A percentile compares a stretch with the other conserved stretches of the same genome.
Conservation (phyloP, 1,140 invertebrate species). For the Drosophila bocqueti region DNA sequence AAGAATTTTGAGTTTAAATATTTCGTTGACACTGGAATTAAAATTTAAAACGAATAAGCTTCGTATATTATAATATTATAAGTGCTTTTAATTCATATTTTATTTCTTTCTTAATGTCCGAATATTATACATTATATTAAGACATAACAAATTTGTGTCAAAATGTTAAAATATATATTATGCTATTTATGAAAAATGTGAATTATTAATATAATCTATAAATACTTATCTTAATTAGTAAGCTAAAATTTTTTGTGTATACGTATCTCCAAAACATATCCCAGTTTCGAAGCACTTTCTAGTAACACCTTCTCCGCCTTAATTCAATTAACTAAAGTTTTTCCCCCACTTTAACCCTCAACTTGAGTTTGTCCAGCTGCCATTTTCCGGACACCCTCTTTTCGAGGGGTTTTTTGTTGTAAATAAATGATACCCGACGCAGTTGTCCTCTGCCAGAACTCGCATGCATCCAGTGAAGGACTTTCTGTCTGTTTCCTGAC, state of each 20-base stretch:
- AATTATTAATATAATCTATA: no score
- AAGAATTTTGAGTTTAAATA: slow-evolving; percentile 31
- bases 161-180: no score
- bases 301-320: not conserved
- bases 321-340: slow-evolving; percentile 42
- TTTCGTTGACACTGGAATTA: not conserved
- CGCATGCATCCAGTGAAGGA: slow-evolving; percentile 50
- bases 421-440: slow-evolving; percentile 71
- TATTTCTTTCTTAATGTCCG: not conserved
- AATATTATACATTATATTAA: not conserved
- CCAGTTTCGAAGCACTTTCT: slow-evolving; percentile 1
- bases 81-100: not conserved
- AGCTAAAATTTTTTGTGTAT: not conserved
- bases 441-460: slow-evolving; percentile 47
- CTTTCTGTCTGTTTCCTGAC: slow-evolving; percentile 42
- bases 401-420: slow-evolving; percentile 41
- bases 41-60: not conserved
- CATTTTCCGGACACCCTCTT: slow-evolving; percentile 9
- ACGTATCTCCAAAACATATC: not conserved
- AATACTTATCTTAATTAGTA: not conserved
- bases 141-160: no score
- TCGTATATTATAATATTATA: no score
- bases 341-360: slow-evolving; percentile 6
- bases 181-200: no score
- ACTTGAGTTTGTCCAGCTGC: slow-evolving; percentile 44